A percentile compares a stretch with the other conserved stretches of the same genome.
Conservation (phyloP, 2,113 vertebrate species). For the Mus spicilegus region DNA sequence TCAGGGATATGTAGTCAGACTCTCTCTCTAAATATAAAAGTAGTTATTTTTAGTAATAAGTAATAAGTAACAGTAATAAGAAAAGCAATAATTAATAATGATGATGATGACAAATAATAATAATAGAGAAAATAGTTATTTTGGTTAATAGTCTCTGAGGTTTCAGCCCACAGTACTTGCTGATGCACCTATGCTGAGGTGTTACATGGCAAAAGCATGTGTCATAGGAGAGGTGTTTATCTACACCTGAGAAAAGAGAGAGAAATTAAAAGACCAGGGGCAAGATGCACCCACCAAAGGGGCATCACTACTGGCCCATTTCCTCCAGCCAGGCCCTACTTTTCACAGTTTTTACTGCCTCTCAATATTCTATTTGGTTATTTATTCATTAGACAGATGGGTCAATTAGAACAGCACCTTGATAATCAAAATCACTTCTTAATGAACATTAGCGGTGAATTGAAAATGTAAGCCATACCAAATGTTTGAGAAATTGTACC, state of each 20-base stretch:
- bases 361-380: not conserved
- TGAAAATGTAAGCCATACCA: not conserved
- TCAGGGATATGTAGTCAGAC: not conserved
- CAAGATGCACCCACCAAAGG: not conserved
- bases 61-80: not conserved
- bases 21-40: not conserved
- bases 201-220: not conserved
- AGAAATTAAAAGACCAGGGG: not conserved
- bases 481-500: constrained; percentile 16
- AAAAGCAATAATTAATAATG: not conserved
- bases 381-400: not conserved
- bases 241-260: not conserved
- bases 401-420: not conserved
- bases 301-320: too few species aligned
- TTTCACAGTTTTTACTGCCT: not conserved
- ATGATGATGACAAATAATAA: not conserved
- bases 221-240: not conserved
- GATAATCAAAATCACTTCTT: not conserved
- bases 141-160: not conserved
- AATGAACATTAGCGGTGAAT: too few species aligned
- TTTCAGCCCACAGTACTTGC: not conserved
- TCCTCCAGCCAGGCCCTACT: not conserved
- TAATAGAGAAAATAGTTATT: not conserved
- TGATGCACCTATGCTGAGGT: not conserved
- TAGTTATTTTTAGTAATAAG: too few species aligned